Evolutionary conservation across 2,888 invertebrate species (phyloP), one percentile per base, ranked within the genome.

Genomic region (Allygus modestus): DNA sequence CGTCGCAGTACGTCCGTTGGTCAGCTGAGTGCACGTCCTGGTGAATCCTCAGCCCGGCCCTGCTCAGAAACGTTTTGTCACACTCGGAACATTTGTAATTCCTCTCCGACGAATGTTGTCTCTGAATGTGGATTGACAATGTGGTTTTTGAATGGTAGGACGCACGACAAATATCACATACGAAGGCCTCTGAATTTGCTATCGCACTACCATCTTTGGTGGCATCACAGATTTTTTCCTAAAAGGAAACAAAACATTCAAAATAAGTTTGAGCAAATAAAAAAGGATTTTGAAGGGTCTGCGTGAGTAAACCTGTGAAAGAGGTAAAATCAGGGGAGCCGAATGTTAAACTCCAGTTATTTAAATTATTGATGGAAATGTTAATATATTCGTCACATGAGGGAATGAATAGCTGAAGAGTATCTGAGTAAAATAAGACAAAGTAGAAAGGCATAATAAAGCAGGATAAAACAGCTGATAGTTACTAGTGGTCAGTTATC

Each of bases 91-190:
- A 82, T 17, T 37, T 15, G 23, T n/a, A 65, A 31, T 9, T 17
- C 7, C 41, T 37, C 20, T 69, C 58, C 9, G 17, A 15, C 11
- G 11, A 15, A 31, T 82, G 82, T 37, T 28, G 31, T 28, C 26
- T 26, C 43, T 46, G 65, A 1, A 69, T 82, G 31, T 82, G 82
- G 26, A 69, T 20, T n/a, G 71, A 82, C 9, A 69, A 43, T 28
- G 77, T 77, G 1, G 26, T 28, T 28, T 69, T 37, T 26, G 82
- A 69, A 28, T 43, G 17, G 20, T 41, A 82, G 4, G 82, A 41
- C 26, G 28, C 26, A 0, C 33, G 82, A 43, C 82, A 82, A n/a
- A 46, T 7, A n/a, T 43, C n/a, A 28, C 82, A 82, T 15, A 51
- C 51, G 20, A 41, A 41, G n/a, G 9, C 31, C 5, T 20, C 71